A percentile compares a stretch with the other conserved stretches of the same genome.
phyloP scores from a whole-genome alignment of 2,113 vertebrate species.

The Euleptes europaea region DNA sequence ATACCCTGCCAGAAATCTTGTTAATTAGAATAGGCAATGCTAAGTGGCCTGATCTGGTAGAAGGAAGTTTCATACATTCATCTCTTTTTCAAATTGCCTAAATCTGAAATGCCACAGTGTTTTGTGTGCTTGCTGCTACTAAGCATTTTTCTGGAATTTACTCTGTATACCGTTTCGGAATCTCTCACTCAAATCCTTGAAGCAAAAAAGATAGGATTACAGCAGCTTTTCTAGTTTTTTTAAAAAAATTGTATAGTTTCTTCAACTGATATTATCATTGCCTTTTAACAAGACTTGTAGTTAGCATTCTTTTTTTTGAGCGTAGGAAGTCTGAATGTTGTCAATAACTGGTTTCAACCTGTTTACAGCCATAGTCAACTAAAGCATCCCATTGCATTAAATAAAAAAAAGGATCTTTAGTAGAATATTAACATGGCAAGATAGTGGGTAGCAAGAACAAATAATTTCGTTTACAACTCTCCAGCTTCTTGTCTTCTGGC shows the following conservation, averaged over 20 bases:
- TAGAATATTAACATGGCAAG: conserved; percentile 15
- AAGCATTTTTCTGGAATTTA: neutral
- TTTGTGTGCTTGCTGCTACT: neutral
- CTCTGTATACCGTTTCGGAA: neutral
- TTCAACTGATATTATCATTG: too few relatives aligned
- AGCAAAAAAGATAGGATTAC: neutral
- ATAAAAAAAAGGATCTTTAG: neutral
- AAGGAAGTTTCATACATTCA: neutral
- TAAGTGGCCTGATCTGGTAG: too few relatives aligned
- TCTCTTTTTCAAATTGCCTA: neutral
- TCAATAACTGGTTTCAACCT: neutral
- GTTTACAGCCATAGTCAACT: neutral
- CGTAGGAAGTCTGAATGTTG: neutral
- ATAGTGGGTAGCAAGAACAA: neutral
- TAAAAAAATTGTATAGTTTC: too few relatives aligned
- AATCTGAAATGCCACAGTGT: too few relatives aligned
- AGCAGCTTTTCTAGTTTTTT: neutral
- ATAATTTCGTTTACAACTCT: conserved; percentile 1
- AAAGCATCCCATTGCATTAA: neutral
- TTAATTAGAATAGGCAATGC: too few relatives aligned
- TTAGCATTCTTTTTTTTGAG: neutral
- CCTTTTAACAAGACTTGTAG: accelerated
- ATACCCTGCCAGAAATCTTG: too few relatives aligned
- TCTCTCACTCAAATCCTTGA: neutral
- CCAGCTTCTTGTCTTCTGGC: neutral